Percentiles rank a stretch among this genome's conserved stretches.
Conservation (phyloP, 2,113 vertebrate species). For the Eolophus roseicapilla region DNA sequence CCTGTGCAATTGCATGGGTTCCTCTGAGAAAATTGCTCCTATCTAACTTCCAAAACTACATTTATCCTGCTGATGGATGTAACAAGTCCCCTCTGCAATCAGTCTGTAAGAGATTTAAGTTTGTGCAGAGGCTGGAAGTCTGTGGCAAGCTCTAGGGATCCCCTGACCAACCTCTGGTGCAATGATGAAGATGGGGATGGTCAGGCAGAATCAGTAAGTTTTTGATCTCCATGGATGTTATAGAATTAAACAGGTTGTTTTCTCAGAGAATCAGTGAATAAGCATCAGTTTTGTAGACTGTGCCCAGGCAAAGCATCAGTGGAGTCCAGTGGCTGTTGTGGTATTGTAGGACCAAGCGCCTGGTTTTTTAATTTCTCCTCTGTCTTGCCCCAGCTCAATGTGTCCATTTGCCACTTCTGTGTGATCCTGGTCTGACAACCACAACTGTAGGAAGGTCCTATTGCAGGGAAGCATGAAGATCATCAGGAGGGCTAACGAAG, state of each 20-base stretch:
- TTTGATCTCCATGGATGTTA: neutral
- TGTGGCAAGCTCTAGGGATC: neutral
- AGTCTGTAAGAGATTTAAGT: too few species aligned
- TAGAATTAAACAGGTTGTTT: neutral
- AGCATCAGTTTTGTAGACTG: neutral
- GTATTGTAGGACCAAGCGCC: accelerated
- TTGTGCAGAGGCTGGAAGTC: neutral
- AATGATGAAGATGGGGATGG: neutral
- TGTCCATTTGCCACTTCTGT: accelerated
- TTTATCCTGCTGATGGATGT: neutral
- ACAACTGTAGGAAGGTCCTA: neutral
- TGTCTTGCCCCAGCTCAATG: neutral
- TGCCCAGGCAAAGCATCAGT: neutral
- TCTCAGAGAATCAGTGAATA: neutral
- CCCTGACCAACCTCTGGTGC: too few species aligned
- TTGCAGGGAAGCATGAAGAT: neutral
- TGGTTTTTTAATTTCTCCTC: neutral
- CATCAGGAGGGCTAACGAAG: neutral
- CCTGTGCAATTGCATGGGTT: neutral
- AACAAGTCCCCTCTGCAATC: accelerated
- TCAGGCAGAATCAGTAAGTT: accelerated
- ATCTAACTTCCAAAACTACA: neutral
- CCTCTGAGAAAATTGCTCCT: neutral
- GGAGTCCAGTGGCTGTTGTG: accelerated
- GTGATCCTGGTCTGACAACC: neutral